phyloP scores from a whole-genome alignment of 2,797 vertebrate genomes.

The Mormyrus hasselquistii region DNA sequence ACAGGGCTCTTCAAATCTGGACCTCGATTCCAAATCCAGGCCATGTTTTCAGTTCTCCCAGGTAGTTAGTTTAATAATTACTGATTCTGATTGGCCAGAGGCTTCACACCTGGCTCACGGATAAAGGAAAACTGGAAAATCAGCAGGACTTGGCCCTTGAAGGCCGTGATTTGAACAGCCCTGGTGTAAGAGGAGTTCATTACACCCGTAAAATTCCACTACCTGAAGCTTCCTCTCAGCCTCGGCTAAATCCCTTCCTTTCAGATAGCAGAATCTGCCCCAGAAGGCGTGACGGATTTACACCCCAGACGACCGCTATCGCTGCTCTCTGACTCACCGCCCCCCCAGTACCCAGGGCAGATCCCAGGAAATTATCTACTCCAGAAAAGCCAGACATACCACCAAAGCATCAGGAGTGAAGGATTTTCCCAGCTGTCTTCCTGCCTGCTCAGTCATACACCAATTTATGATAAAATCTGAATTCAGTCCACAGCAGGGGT shows the following conservation, averaged over 20 bases:
- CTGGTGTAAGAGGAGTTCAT: neutral
- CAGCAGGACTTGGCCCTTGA: neutral
- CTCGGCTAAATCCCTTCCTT: neutral
- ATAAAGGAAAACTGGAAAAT: neutral
- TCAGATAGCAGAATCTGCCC: neutral
- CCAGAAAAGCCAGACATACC: neutral
- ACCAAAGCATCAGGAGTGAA: neutral
- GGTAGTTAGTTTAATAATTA: neutral
- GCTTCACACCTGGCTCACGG: neutral
- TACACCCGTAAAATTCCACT: neutral
- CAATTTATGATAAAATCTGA: neutral
- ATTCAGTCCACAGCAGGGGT: neutral
- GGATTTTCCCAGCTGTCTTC: neutral
- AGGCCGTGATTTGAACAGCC: neutral
- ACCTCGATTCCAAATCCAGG: neutral
- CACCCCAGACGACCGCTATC: neutral
- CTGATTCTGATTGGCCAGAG: neutral
- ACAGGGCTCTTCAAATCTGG: neutral
- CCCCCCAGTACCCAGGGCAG: neutral
- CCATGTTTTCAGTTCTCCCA: neutral
- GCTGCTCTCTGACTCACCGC: neutral
- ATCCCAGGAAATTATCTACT: neutral
- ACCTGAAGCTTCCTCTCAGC: neutral
- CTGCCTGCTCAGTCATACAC: neutral
- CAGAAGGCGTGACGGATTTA: neutral